A percentile compares a stretch with the other conserved stretches of the same genome.
Conservation (phyloP, 35 echinoderm and acorn worm species). For the Holothuria glaberrima region DNA sequence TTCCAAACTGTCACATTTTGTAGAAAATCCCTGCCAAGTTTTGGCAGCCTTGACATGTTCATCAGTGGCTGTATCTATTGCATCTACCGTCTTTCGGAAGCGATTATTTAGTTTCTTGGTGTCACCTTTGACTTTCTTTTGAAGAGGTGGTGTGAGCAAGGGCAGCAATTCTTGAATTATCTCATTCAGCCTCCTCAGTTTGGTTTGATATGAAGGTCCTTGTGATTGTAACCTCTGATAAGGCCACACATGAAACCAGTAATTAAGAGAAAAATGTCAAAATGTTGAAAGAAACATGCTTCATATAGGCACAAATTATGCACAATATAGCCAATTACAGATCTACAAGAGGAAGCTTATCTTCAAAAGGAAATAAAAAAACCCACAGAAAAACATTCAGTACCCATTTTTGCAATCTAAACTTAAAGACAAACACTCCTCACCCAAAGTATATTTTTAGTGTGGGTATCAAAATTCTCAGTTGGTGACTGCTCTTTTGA, state of each 20-base stretch:
- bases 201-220: conserved; percentile 69
- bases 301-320: no score
- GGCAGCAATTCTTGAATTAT: conserved; percentile 61
- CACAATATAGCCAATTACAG: no score
- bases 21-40: conserved; percentile 70
- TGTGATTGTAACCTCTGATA: conserved; percentile 75
- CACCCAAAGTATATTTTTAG: no score
- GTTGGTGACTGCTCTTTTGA: no score
- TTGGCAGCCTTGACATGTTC: conserved; percentile 43
- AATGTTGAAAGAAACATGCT: no score
- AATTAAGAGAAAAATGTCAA: no score
- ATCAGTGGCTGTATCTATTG: conserved; percentile 52
- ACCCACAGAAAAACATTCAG: no score
- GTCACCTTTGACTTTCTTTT: conserved; percentile 51
- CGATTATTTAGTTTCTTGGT: conserved; percentile 53
- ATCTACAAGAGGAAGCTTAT: no score
- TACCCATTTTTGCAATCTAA: no score
- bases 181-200: conserved; percentile 63
- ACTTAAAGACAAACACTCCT: no score
- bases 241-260: neutral
- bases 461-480: no score
- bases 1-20: conserved; percentile 43
- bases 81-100: conserved; percentile 43
- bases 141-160: conserved; percentile 48
- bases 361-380: no score